Percentiles rank a stretch among this genome's conserved stretches.
Evolutionary conservation across 2,888 invertebrate species (phyloP).

Genomic region (Stenotaenia linearis): DNA sequence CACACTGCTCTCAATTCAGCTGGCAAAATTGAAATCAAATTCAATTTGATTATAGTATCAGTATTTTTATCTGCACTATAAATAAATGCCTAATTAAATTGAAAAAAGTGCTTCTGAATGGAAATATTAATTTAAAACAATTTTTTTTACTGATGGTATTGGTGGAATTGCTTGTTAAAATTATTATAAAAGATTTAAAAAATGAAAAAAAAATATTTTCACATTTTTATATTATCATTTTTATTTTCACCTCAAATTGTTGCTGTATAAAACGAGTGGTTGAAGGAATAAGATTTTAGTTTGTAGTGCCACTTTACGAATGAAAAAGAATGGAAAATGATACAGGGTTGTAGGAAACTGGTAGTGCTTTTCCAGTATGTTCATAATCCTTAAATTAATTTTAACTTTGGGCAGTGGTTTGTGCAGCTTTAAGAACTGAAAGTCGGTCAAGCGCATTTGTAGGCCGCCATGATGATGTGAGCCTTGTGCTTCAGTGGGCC

Average conservation of each 20-base stretch:
- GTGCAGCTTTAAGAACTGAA: too few species aligned
- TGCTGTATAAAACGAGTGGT: neutral
- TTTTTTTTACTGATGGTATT: neutral
- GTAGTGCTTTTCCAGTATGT: neutral
- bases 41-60: neutral
- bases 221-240: slow-evolving; percentile 11
- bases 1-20: neutral
- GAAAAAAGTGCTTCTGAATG: neutral
- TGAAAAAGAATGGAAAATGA: neutral
- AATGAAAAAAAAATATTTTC: slow-evolving; percentile 1
- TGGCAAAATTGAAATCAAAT: neutral
- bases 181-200: neutral
- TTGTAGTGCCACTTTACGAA: neutral
- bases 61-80: neutral
- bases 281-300: neutral
- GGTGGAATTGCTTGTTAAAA: neutral
- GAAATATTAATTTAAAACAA: neutral
- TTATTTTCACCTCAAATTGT: neutral
- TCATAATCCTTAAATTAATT: too few species aligned
- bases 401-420: too few species aligned
- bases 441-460: too few species aligned
- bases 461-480: too few species aligned
- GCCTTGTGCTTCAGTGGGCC: too few species aligned
- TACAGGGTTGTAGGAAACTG: neutral
- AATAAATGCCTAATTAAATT: neutral